These are phyloP conservation scores for Campoletis raptor DNA, from an alignment of 2,888 invertebrate genomes.

Conservation along the genomic window DNA sequence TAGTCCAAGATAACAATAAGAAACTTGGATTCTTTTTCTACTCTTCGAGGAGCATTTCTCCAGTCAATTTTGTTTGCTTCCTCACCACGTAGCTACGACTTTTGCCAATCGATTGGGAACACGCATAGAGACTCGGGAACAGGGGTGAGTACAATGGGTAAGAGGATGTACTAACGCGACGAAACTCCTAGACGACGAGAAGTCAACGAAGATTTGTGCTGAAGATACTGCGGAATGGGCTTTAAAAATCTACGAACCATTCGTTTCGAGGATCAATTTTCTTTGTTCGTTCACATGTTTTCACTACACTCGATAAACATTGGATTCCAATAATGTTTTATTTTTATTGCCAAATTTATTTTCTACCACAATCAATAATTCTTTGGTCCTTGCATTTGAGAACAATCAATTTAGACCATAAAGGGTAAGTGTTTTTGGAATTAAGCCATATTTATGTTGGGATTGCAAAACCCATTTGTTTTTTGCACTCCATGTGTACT, in stretches of 20 bases:
- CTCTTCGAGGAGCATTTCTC: background rate
- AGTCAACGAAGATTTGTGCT: constrained; percentile 14
- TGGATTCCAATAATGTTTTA: background rate
- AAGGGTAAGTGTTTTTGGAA: background rate
- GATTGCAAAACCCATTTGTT: constrained; percentile 29
- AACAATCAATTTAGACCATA: background rate
- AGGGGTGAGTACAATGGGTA: constrained; percentile 5
- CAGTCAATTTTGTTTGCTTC: constrained; percentile 41
- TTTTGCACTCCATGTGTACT: constrained; percentile 6
- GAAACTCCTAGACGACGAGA: background rate
- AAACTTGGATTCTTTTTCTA: background rate
- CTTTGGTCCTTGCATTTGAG: background rate
- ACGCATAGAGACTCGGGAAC: constrained; percentile 19
- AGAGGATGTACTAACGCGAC: constrained; percentile 5
- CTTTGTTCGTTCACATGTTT: background rate
- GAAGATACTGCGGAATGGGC: background rate
- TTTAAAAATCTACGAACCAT: background rate
- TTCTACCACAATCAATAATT: background rate
- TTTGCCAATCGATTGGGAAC: constrained; percentile 55
- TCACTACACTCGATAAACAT: background rate
- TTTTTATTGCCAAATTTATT: background rate
- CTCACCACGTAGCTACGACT: constrained; percentile 22
- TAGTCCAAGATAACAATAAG: background rate
- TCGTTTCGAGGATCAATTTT: background rate
- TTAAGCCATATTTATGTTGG: background rate